Conservation (phyloP, 35 echinoderm and acorn worm genomes). For the Nesometra sesokonis region DNA sequence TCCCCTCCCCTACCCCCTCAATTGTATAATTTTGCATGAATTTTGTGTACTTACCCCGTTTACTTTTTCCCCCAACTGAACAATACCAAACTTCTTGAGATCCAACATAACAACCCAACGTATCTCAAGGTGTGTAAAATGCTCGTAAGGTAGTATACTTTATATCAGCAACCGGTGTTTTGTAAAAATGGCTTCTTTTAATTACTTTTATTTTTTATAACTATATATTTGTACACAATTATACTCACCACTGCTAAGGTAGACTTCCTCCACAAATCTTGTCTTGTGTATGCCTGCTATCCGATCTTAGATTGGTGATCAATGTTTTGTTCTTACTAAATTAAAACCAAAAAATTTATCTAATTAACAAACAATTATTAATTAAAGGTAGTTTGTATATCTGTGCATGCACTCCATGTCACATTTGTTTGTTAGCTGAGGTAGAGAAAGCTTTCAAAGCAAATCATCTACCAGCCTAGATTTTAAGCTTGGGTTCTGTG, state of each 20-base stretch:
- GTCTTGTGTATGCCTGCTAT: background rate
- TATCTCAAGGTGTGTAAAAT: background rate
- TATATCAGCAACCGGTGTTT: background rate
- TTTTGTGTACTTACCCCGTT: background rate
- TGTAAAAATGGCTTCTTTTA: background rate
- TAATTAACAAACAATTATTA: background rate
- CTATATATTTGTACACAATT: background rate
- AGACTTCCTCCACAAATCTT: background rate
- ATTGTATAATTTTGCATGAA: background rate
- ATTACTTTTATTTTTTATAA: background rate
- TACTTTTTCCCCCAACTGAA: background rate
- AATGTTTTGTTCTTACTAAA: background rate
- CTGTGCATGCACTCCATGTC: background rate
- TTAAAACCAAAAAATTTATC: background rate
- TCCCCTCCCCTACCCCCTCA: conserved; percentile 10
- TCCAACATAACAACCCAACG: background rate
- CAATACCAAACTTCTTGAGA: background rate
- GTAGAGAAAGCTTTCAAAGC: background rate
- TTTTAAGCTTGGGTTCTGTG: background rate
- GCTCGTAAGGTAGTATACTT: background rate
- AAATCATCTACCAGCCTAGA: no score
- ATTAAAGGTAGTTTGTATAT: background rate
- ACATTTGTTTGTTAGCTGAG: background rate
- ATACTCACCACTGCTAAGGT: background rate
- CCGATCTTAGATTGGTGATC: background rate